Conservation (phyloP, 2,113 vertebrate genomes). For the Mesitornis unicolor region DNA sequence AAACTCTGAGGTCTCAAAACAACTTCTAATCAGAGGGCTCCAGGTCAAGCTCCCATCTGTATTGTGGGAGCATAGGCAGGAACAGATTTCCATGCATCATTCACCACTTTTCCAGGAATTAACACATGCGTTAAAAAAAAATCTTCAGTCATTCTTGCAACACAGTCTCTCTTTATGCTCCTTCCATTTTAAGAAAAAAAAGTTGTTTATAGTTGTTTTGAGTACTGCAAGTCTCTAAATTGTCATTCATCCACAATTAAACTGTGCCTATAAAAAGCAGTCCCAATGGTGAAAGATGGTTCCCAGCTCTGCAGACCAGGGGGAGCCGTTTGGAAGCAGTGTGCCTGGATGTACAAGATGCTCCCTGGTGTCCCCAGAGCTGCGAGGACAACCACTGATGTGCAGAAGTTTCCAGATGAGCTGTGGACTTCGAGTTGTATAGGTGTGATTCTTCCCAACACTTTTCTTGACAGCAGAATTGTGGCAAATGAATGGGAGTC, state of each 20-base stretch:
- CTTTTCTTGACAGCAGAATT: not conserved
- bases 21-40: not conserved
- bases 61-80: too few species aligned
- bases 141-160: not conserved
- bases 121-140: rapidly evolving
- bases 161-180: not conserved
- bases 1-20: not conserved
- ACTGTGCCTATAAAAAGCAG: not conserved
- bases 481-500: not conserved
- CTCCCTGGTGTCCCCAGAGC: not conserved
- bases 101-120: not conserved
- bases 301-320: not conserved
- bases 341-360: rapidly evolving
- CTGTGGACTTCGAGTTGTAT: not conserved
- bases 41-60: not conserved
- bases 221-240: not conserved
- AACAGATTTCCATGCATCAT: not conserved
- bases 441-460: not conserved
- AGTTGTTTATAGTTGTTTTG: not conserved
- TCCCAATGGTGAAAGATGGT: rapidly evolving
- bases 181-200: not conserved
- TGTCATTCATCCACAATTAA: not conserved
- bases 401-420: not conserved
- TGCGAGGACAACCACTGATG: rapidly evolving
- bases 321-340: not conserved